Percentiles rank a stretch among this genome's conserved stretches.
Conservation (phyloP, 2,888 invertebrate genomes). For the Tridacna crocea region DNA sequence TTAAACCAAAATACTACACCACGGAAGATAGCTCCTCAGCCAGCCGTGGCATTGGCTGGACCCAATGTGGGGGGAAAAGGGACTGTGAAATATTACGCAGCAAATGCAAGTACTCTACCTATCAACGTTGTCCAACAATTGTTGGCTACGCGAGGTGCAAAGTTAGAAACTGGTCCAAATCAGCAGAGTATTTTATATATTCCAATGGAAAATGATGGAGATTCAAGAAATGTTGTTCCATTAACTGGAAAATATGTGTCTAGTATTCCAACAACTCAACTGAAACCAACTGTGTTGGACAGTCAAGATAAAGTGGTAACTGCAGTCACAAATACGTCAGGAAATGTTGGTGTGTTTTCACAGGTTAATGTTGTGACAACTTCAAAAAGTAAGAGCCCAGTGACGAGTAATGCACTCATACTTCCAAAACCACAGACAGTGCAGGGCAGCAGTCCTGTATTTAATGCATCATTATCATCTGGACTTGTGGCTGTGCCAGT, state of each 20-base stretch:
- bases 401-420: slow-evolving; percentile 35
- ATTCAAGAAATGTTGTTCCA: slow-evolving; percentile 37
- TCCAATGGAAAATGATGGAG: slow-evolving; percentile 58
- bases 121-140: slow-evolving; percentile 76
- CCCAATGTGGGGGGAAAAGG: slow-evolving; percentile 24
- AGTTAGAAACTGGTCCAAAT: slow-evolving; percentile 67
- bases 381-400: background rate
- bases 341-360: background rate
- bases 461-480: slow-evolving; percentile 8
- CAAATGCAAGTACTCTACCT: slow-evolving; percentile 70
- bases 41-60: slow-evolving; percentile 6
- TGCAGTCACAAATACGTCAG: background rate
- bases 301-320: background rate
- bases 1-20: slow-evolving; percentile 32
- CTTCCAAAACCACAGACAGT: slow-evolving; percentile 49
- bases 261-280: background rate
- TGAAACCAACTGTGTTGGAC: background rate
- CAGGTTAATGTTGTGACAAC: background rate
- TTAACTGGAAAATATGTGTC: slow-evolving; percentile 25
- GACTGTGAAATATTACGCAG: slow-evolving; percentile 64
- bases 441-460: slow-evolving; percentile 17
- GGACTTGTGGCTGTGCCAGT: slow-evolving; percentile 16
- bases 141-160: slow-evolving; percentile 72
- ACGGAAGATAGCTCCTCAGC: slow-evolving; percentile 55
- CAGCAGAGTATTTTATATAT: slow-evolving; percentile 62